A percentile compares a stretch with the other conserved stretches of the same genome.
These are phyloP conservation scores for Elmis aenea DNA, from an alignment of 2,888 invertebrate genomes.

Conservation along the genomic window DNA sequence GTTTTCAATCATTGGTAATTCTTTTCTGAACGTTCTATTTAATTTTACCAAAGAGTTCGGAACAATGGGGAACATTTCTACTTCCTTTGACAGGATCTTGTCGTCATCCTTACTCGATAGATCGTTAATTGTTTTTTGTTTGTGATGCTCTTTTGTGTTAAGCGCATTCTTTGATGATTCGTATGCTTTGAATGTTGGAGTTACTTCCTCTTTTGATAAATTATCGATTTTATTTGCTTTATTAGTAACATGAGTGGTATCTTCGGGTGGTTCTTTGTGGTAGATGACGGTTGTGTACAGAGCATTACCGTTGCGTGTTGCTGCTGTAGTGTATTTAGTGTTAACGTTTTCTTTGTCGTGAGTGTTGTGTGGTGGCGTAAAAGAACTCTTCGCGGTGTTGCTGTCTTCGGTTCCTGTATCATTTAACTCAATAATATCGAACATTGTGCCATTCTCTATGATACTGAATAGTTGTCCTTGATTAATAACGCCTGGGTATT, in stretches of 20 bases:
- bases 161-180: slow-evolving; percentile 12
- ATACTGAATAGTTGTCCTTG: slow-evolving; percentile 46
- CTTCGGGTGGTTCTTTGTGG: slow-evolving; percentile 32
- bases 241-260: slow-evolving; percentile 25
- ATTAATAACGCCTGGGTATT: slow-evolving; percentile 43
- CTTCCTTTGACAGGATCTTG: slow-evolving; percentile 38
- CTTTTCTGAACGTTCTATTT: slow-evolving; percentile 43
- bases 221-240: slow-evolving; percentile 24
- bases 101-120: slow-evolving; percentile 17
- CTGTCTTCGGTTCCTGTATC: slow-evolving; percentile 36
- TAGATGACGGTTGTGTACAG: slow-evolving; percentile 31
- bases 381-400: slow-evolving; percentile 20
- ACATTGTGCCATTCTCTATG: slow-evolving; percentile 45
- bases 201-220: slow-evolving; percentile 24
- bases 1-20: slow-evolving; percentile 33
- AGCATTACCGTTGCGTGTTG: slow-evolving; percentile 12
- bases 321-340: slow-evolving; percentile 8
- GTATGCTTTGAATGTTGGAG: slow-evolving; percentile 26
- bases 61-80: slow-evolving; percentile 38
- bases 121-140: slow-evolving; percentile 25
- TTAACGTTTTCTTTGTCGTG: slow-evolving; percentile 7
- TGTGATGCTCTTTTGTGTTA: slow-evolving; percentile 17
- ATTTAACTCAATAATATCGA: slow-evolving; percentile 45
- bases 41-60: slow-evolving; percentile 35
- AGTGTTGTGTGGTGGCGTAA: slow-evolving; percentile 14